Evolutionary conservation across 2,797 vertebrate genomes (phyloP).

Genomic region (Orientallactaga sibirica): DNA sequence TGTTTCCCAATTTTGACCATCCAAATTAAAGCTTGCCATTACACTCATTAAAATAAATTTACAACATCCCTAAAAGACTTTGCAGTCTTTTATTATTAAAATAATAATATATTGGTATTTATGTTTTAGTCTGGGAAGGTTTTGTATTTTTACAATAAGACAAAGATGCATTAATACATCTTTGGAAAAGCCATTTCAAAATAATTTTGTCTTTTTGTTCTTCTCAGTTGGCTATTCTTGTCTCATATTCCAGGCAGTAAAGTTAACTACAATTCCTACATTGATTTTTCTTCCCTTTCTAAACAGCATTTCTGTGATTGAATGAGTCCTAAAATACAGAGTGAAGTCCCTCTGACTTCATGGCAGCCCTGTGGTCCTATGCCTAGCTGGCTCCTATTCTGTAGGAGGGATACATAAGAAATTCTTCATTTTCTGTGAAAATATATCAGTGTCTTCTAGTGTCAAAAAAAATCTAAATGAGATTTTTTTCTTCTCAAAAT

Average conservation of each 20-base stretch:
- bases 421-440: slow-evolving; percentile 82
- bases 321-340: slow-evolving; percentile 81
- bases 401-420: slow-evolving; percentile 52
- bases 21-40: slow-evolving; percentile 83
- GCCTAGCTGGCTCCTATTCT: slow-evolving; percentile 78
- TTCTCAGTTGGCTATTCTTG: slow-evolving; percentile 44
- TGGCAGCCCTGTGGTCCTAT: slow-evolving; percentile 74
- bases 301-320: slow-evolving; percentile 75
- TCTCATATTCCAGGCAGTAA: slow-evolving; percentile 77
- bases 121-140: slow-evolving; percentile 63
- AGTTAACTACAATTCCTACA: slow-evolving; percentile 83
- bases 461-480: slow-evolving; percentile 42
- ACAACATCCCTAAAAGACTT: slow-evolving; percentile 85
- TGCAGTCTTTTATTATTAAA: slow-evolving; percentile 73
- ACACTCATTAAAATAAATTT: slow-evolving; percentile 89
- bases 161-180: slow-evolving; percentile 57
- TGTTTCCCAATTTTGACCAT: slow-evolving; percentile 81
- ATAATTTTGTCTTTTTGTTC: slow-evolving; percentile 27
- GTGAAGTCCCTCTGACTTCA: slow-evolving; percentile 74
- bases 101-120: slow-evolving; percentile 64
- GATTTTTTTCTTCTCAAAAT: slow-evolving; percentile 58
- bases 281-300: slow-evolving; percentile 53
- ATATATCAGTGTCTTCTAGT: slow-evolving; percentile 73
- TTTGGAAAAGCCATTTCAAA: slow-evolving; percentile 77
- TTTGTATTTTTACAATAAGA: slow-evolving; percentile 67